Evolutionary conservation across 2,113 vertebrate genomes (phyloP).

Genomic region (Dasyprocta punctata): DNA sequence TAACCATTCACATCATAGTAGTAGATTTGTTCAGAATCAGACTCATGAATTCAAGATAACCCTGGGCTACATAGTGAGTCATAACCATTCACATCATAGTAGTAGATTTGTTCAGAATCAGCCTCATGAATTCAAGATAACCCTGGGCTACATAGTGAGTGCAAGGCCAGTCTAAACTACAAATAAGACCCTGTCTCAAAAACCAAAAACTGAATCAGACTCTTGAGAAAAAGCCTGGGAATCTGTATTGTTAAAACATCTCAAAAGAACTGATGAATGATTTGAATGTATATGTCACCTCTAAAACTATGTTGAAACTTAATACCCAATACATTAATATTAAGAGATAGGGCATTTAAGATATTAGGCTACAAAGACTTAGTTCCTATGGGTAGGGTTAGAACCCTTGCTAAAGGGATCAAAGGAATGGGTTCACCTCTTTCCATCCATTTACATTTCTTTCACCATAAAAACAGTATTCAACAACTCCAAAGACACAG

Average conservation of each 20-base stretch:
- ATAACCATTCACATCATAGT: not conserved
- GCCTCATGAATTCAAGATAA: not conserved
- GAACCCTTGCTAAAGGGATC: not conserved
- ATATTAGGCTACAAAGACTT: not conserved
- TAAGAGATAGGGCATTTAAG: not conserved
- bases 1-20: not conserved
- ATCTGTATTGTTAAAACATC: not conserved
- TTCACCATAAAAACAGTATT: not conserved
- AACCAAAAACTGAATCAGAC: not conserved
- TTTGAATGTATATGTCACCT: not conserved
- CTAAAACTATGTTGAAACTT: not conserved
- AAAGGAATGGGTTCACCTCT: not conserved
- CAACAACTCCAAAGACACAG: not conserved
- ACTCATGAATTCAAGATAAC: not conserved
- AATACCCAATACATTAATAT: not conserved
- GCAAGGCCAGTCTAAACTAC: not conserved
- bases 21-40: not conserved
- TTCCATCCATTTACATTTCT: not conserved
- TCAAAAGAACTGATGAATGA: not conserved
- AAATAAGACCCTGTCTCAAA: not conserved
- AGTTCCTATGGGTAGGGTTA: not conserved
- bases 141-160: not conserved
- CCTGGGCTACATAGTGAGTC: not conserved
- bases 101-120: not conserved
- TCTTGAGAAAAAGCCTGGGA: not conserved